Conservation (phyloP, 2,888 invertebrate species). For the Acanthopleura granulata region DNA sequence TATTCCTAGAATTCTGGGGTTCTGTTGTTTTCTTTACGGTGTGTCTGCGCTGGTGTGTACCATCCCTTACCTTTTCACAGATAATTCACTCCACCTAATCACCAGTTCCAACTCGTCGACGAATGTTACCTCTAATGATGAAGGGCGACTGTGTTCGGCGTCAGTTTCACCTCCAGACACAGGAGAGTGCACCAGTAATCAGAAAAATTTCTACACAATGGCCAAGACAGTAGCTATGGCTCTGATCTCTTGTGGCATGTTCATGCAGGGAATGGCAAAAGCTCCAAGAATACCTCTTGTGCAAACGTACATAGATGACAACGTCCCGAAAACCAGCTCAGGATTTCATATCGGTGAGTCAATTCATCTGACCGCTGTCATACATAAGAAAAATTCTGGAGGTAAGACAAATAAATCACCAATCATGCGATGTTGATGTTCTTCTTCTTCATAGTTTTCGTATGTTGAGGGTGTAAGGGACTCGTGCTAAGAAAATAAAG, state of each 20-base stretch:
- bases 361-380: no score
- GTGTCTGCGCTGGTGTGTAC: not conserved
- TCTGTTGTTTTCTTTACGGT: not conserved
- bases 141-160: not conserved
- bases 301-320: slow-evolving; percentile 55
- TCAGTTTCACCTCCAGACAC: not conserved
- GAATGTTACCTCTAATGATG: not conserved
- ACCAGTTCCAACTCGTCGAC: not conserved
- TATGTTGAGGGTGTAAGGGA: no score
- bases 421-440: no score
- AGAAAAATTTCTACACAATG: not conserved
- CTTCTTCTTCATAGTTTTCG: no score
- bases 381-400: no score
- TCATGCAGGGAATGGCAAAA: slow-evolving; percentile 53
- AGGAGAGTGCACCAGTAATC: not conserved
- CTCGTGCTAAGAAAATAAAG: no score
- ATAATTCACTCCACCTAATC: not conserved
- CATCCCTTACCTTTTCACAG: not conserved
- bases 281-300: slow-evolving; percentile 47
- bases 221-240: slow-evolving; percentile 29
- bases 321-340: slow-evolving; percentile 51
- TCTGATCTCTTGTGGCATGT: slow-evolving; percentile 45
- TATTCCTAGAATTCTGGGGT: not conserved
- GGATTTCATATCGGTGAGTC: slow-evolving; percentile 50
- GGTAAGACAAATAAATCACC: no score